A percentile compares a stretch with the other conserved stretches of the same genome.
phyloP scores from a whole-genome alignment of 2,797 vertebrate genomes.

The Antennarius maculatus region DNA sequence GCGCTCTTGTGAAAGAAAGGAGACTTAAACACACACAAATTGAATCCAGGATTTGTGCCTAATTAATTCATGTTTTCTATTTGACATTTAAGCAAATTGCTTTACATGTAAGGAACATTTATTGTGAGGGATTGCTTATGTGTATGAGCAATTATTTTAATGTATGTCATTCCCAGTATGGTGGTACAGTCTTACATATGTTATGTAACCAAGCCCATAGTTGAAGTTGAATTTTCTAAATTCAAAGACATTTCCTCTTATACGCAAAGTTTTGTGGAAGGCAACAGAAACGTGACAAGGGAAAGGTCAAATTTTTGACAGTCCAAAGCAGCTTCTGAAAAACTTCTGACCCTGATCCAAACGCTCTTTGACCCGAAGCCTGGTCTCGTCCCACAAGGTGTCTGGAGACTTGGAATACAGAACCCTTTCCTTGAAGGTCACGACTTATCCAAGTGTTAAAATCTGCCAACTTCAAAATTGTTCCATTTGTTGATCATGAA shows the following conservation, averaged over 20 bases:
- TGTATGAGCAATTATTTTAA: slow-evolving; percentile 86
- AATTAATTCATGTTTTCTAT: slow-evolving; percentile 88
- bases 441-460: slow-evolving; percentile 60
- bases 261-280: slow-evolving; percentile 45
- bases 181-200: slow-evolving; percentile 89
- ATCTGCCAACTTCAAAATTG: slow-evolving; percentile 62
- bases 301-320: slow-evolving; percentile 62
- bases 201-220: slow-evolving; percentile 84
- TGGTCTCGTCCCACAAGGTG: slow-evolving; percentile 50
- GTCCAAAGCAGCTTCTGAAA: slow-evolving; percentile 62
- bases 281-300: slow-evolving; percentile 39
- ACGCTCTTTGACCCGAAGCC: slow-evolving; percentile 52
- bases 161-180: slow-evolving; percentile 87
- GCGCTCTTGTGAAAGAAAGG: slow-evolving; percentile 73
- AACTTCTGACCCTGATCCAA: slow-evolving; percentile 50
- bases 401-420: slow-evolving; percentile 65
- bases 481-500: slow-evolving; percentile 67
- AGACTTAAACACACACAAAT: slow-evolving; percentile 80
- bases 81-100: slow-evolving; percentile 87
- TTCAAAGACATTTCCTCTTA: slow-evolving; percentile 65
- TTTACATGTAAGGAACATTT: slow-evolving; percentile 86
- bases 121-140: slow-evolving; percentile 85
- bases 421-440: slow-evolving; percentile 59
- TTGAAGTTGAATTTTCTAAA: slow-evolving; percentile 78
- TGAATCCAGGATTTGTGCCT: slow-evolving; percentile 87